Percentiles rank a stretch among this genome's conserved stretches.
These are phyloP conservation scores for Eucidaris tribuloides DNA, from an alignment of 35 echinoderm and acorn worm genomes.

Conservation along the genomic window DNA sequence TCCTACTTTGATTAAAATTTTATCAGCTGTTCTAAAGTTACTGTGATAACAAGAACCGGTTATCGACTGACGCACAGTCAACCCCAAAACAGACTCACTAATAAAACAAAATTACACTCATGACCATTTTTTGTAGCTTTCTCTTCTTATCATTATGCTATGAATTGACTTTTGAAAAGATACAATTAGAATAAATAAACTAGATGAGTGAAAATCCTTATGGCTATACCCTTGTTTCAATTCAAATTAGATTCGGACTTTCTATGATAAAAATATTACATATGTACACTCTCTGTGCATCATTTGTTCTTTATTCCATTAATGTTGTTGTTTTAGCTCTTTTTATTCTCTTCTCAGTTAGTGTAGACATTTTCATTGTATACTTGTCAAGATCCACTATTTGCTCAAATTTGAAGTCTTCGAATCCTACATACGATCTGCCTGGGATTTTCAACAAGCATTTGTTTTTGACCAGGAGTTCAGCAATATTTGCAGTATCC, in stretches of 20 bases:
- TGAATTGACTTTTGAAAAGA: no score
- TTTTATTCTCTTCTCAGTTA: neutral
- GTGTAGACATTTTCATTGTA: neutral
- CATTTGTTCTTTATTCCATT: neutral
- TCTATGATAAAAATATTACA: neutral
- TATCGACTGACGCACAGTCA: no score
- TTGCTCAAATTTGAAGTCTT: constrained; percentile 4
- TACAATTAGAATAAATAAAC: neutral
- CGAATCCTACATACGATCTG: neutral
- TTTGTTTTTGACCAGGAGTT: neutral
- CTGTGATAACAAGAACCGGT: no score
- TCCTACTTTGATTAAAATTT: no score
- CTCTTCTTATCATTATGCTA: no score
- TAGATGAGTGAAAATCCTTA: no score
- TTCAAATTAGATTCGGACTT: neutral
- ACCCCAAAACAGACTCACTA: no score
- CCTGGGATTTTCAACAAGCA: neutral
- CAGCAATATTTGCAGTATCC: neutral
- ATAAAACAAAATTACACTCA: no score
- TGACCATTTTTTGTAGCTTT: no score
- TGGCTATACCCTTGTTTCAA: no score
- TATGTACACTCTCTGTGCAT: neutral
- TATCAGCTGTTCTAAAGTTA: no score
- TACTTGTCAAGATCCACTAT: neutral
- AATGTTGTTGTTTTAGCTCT: neutral